Conservation (phyloP, 2,888 invertebrate species). For the Nemotelus pantherinus region DNA sequence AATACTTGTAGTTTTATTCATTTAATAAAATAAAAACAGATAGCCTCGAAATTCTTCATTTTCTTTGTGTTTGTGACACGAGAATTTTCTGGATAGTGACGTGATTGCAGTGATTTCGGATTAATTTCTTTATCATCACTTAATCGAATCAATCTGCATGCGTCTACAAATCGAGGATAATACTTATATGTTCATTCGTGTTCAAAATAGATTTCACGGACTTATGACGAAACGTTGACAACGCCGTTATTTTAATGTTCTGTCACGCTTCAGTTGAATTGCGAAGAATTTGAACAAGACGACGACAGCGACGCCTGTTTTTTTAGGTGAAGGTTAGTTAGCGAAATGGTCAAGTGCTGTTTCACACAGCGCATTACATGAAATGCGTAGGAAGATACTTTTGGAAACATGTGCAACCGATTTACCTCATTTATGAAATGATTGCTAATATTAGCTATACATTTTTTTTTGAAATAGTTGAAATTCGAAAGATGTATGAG, state of each 20-base stretch:
- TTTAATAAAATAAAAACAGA: too few species aligned
- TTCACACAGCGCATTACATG: neutral
- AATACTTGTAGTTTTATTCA: too few species aligned
- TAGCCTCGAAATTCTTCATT: too few species aligned
- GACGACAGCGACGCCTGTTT: slow-evolving; percentile 1
- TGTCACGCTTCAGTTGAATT: slow-evolving; percentile 4
- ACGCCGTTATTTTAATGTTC: neutral
- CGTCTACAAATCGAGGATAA: neutral
- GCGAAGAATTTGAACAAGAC: too few species aligned
- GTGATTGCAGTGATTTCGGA: neutral
- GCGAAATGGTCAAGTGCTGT: neutral
- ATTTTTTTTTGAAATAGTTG: too few species aligned
- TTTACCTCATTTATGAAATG: neutral
- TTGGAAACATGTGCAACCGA: neutral
- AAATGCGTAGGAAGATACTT: neutral
- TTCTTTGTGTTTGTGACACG: too few species aligned
- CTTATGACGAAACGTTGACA: neutral
- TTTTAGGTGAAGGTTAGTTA: slow-evolving; percentile 9
- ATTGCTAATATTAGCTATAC: too few species aligned
- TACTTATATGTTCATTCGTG: neutral
- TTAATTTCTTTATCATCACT: neutral
- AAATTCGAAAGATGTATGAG: too few species aligned
- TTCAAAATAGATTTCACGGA: slow-evolving; percentile 17
- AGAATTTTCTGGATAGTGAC: too few species aligned
- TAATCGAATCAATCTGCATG: slow-evolving; percentile 6